Evolutionary conservation across 2,797 vertebrate species (phyloP), one percentile per base, ranked within the genome.

Genomic region (Synaphobranchus kaupii): DNA sequence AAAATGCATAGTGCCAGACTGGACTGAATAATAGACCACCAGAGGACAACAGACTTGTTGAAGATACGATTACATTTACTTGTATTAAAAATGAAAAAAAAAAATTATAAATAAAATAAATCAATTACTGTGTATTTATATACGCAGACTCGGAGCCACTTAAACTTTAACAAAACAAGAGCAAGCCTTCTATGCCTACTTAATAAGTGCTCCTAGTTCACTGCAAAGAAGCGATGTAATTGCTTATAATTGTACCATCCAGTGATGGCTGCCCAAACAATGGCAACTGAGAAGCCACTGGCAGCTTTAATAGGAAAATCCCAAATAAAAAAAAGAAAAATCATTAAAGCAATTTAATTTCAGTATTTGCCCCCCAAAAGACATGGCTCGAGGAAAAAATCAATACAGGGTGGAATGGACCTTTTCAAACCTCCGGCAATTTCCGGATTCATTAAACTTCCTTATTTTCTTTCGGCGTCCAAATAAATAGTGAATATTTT

Each of bases 271-370:
- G 1, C 13, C 47, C 13, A 48, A 31, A 84, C n/a, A 58, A 58
- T 58, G 28, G 52, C 44, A 34, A 58, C 6, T n/a, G 31, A 58
- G 82, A 34, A 25, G 28, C 52, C 52, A 39, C n/a, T 34, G 34
- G 82, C 82, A 84, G 50, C 44, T 58, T 84, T 84, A 84, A 84
- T 84, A 84, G 82, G 82, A 58, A 84, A 84, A 84, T 39, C 28
- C 5, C 15, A 56, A 52, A 84, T 84, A 84, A 84, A 84, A 84
- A 28, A 52, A 84, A 84, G 58, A 28, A 52, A 84, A 84, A 84
- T 84, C 82, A 84, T 84, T 84, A 84, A 83, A 54, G 50, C 50
- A 84, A 54, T 58, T 84, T 54, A 58, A 54, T 84, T 84, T 60
- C 50, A 60, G 28, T 84, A 31, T 34, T 22, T 39, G 10, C 28